These are phyloP conservation scores for Amphiduros pacificus DNA, from an alignment of 2,888 invertebrate species.

Conservation along the genomic window DNA sequence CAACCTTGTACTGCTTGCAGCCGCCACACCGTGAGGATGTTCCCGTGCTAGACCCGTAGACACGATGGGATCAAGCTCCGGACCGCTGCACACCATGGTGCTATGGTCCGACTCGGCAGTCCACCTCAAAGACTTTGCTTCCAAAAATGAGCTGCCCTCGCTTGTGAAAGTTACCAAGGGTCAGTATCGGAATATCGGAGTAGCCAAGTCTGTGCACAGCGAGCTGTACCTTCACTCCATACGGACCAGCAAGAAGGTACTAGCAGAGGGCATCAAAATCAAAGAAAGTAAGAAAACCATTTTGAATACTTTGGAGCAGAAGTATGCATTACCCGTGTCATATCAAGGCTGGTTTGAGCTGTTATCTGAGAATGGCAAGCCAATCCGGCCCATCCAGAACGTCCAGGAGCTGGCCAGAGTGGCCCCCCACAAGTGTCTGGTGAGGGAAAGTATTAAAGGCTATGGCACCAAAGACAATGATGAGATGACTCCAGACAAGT, in stretches of 20 bases:
- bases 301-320: conserved; percentile 49
- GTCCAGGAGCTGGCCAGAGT: conserved; percentile 75
- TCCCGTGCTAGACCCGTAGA: too few relatives aligned
- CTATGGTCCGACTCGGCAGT: conserved; percentile 41
- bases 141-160: conserved; percentile 77
- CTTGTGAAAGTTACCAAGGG: conserved; percentile 92
- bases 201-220: conserved; percentile 78
- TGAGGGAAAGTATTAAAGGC: conserved; percentile 64
- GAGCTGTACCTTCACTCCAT: conserved; percentile 80
- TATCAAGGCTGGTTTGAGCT: conserved; percentile 93
- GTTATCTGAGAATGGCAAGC: conserved; percentile 89
- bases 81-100: too few relatives aligned
- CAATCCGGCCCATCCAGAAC: conserved; percentile 85
- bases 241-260: conserved; percentile 74
- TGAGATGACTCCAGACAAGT: conserved; percentile 43
- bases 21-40: too few relatives aligned
- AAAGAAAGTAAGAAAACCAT: conserved; percentile 26
- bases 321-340: conserved; percentile 85
- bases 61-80: too few relatives aligned
- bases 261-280: conserved; percentile 38
- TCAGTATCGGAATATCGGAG: conserved; percentile 88
- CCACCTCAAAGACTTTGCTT: conserved; percentile 60
- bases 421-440: conserved; percentile 68
- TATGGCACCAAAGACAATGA: conserved; percentile 36
- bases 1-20: too few relatives aligned